phyloP scores from a whole-genome alignment of 2,797 vertebrate species.

The Sus cebifrons region DNA sequence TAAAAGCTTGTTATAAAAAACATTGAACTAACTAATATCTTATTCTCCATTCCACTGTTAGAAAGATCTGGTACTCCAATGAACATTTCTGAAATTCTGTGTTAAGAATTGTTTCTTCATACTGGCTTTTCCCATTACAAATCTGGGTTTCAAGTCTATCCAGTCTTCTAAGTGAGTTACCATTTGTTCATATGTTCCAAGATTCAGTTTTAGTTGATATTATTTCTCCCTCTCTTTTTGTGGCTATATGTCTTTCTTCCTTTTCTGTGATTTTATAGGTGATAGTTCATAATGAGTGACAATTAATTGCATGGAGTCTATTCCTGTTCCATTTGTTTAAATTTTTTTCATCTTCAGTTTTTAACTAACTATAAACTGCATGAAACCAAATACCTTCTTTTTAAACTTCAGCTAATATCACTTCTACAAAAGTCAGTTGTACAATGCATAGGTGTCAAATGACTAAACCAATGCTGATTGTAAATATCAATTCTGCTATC shows the following conservation, averaged over 20 bases:
- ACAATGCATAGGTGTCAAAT: slow-evolving; percentile 11
- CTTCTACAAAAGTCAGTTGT: not conserved
- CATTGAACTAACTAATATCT: not conserved
- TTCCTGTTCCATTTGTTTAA: slow-evolving; percentile 8
- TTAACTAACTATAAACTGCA: slow-evolving; percentile 36
- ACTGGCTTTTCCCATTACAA: not conserved
- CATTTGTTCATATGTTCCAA: not conserved
- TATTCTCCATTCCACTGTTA: not conserved
- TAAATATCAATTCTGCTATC: not conserved
- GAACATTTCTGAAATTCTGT: slow-evolving; percentile 43
- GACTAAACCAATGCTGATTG: not conserved
- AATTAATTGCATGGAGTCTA: not conserved
- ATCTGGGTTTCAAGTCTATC: slow-evolving; percentile 7
- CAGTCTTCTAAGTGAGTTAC: slow-evolving; percentile 32
- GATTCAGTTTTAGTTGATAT: not conserved
- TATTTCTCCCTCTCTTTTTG: not conserved
- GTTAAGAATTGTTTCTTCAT: slow-evolving; percentile 23
- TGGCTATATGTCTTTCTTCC: not conserved
- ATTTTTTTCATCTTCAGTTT: slow-evolving; percentile 47
- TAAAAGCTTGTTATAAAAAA: not conserved
- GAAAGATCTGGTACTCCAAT: not conserved
- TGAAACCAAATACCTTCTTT: slow-evolving; percentile 36
- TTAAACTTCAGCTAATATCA: slow-evolving; percentile 1
- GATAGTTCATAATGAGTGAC: slow-evolving; percentile 3
- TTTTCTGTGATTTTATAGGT: slow-evolving; percentile 54